A percentile compares a stretch with the other conserved stretches of the same genome.
Conservation (phyloP, 2,113 vertebrate species). For the Antennarius striatus region DNA sequence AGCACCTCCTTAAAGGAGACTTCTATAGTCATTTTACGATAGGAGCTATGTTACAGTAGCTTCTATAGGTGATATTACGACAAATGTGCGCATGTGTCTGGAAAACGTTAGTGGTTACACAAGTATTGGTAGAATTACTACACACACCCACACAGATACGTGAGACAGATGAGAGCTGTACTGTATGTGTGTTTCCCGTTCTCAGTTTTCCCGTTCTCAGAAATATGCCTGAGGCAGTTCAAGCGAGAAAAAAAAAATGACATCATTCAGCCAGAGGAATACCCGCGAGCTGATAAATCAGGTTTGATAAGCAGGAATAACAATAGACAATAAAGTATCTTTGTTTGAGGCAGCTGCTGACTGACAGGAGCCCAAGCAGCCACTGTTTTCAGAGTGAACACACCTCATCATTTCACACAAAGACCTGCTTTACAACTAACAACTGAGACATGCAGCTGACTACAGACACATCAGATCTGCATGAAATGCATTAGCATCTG, state of each 20-base stretch:
- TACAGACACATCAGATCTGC: no score
- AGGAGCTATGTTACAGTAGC: no score
- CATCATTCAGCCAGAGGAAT: slow-evolving; percentile 60
- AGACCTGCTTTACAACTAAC: no score
- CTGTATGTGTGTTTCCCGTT: slow-evolving; percentile 55
- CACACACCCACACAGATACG: slow-evolving; percentile 9
- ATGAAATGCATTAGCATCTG: no score
- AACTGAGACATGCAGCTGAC: no score
- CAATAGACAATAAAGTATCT: slow-evolving; percentile 80
- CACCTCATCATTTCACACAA: not conserved
- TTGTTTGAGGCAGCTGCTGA: slow-evolving; percentile 70
- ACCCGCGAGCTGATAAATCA: slow-evolving; percentile 78
- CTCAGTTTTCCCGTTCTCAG: slow-evolving; percentile 59
- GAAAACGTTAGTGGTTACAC: no score
- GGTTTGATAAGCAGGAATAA: slow-evolving; percentile 76
- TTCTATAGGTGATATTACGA: no score
- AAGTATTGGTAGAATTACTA: not conserved
- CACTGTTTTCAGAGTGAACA: not conserved
- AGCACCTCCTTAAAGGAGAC: no score
- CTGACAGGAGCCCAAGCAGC: slow-evolving; percentile 36
- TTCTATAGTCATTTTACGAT: no score
- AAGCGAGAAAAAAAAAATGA: slow-evolving; percentile 5
- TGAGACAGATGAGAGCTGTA: not conserved
- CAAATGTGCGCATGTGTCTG: no score
- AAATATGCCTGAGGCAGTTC: slow-evolving; percentile 71